Conservation (phyloP, 2,888 invertebrate genomes). For the Acanthococcus lagerstroemiae region DNA sequence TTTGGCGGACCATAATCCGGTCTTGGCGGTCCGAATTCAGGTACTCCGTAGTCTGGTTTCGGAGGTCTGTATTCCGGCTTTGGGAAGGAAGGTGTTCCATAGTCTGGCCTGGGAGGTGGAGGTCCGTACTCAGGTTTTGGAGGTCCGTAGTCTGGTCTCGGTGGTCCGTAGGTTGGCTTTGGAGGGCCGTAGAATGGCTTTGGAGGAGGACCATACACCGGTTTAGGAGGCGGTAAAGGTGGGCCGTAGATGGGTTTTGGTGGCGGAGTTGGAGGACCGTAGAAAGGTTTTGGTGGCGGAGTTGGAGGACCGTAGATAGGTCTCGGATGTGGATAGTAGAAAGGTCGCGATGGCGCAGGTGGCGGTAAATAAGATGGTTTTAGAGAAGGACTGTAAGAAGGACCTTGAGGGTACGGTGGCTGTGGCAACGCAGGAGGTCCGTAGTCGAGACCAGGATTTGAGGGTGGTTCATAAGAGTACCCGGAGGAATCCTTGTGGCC, state of each 20-base stretch:
- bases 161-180: slow-evolving; percentile 35
- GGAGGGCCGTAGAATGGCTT: slow-evolving; percentile 34
- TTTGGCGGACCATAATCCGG: slow-evolving; percentile 41
- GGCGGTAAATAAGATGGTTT: slow-evolving; percentile 34
- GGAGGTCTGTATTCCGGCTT: slow-evolving; percentile 39
- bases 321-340: slow-evolving; percentile 36
- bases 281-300: slow-evolving; percentile 40
- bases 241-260: slow-evolving; percentile 15
- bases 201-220: slow-evolving; percentile 44
- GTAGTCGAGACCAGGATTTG: slow-evolving; percentile 34
- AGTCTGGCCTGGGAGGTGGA: slow-evolving; percentile 42
- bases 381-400: background rate
- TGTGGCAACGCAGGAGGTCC: slow-evolving; percentile 39
- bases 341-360: slow-evolving; percentile 5
- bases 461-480: slow-evolving; percentile 41
- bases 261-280: slow-evolving; percentile 36
- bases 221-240: slow-evolving; percentile 48
- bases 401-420: slow-evolving; percentile 35
- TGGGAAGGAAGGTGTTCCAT: slow-evolving; percentile 47
- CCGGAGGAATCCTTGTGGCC: slow-evolving; percentile 7
- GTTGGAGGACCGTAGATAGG: slow-evolving; percentile 37
- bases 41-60: slow-evolving; percentile 29
- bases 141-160: slow-evolving; percentile 37
- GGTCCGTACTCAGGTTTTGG: slow-evolving; percentile 9
- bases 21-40: slow-evolving; percentile 36